Conservation (phyloP, 2,888 invertebrate genomes). For the Griposia aprilina region DNA sequence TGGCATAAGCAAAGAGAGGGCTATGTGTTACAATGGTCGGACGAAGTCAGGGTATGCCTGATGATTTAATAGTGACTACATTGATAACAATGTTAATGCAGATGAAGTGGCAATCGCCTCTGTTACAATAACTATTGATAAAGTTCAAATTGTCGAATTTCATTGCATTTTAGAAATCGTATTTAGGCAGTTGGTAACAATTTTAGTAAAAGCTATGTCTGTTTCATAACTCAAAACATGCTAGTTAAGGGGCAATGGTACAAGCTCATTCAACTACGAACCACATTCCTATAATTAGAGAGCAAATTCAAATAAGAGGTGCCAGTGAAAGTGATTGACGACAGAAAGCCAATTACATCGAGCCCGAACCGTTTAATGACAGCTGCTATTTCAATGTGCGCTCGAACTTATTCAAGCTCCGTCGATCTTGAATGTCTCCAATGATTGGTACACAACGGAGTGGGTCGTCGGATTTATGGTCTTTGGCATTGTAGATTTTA, state of each 20-base stretch:
- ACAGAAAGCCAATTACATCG: conserved; percentile 66
- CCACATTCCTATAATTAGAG: conserved; percentile 65
- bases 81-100: not conserved
- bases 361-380: conserved; percentile 52
- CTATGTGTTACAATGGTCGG: not conserved
- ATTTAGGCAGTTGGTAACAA: conserved; percentile 1
- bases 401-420: conserved; percentile 30
- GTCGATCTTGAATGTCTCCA: conserved; percentile 18
- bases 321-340: conserved; percentile 66
- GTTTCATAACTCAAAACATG: conserved; percentile 41
- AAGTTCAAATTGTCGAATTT: not conserved
- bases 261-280: conserved; percentile 50
- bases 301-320: conserved; percentile 62
- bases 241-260: conserved; percentile 9
- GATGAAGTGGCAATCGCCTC: not conserved
- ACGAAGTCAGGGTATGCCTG: not conserved
- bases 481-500: conserved; percentile 3
- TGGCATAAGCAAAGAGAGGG: not conserved
- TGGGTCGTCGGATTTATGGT: conserved; percentile 19
- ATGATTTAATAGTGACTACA: not conserved
- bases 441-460: conserved; percentile 27
- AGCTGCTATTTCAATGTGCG: conserved; percentile 43
- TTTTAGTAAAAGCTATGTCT: not conserved
- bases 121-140: not conserved
- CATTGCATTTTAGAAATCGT: not conserved